Conservation (phyloP, 2,113 vertebrate species). For the Dipodomys stephensi region DNA sequence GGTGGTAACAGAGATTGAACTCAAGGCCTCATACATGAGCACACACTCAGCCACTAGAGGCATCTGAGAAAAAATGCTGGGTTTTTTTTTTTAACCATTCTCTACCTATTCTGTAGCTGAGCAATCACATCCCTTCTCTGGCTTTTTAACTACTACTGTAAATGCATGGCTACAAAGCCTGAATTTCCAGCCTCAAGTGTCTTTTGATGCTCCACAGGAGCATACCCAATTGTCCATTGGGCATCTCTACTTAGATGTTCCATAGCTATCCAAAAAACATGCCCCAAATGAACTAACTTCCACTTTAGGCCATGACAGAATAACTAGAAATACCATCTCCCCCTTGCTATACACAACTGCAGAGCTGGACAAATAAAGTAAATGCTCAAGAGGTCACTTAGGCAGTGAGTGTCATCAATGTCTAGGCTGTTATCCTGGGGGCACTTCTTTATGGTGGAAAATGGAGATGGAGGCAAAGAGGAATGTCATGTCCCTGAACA, state of each 20-base stretch:
- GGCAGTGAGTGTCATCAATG: no score
- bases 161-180: not conserved
- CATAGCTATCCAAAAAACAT: not conserved
- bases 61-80: no score
- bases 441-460: not conserved
- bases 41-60: no score
- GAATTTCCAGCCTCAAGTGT: not conserved
- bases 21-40: no score
- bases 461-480: not conserved
- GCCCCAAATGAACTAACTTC: not conserved
- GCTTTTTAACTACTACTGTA: constrained; percentile 5
- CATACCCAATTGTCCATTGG: not conserved
- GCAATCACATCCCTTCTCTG: not conserved
- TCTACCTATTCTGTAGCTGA: not conserved
- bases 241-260: not conserved
- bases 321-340: not conserved
- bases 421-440: not conserved
- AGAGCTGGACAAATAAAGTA: not conserved
- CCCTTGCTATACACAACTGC: not conserved
- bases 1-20: no score
- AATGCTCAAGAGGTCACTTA: no score
- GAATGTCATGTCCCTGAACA: not conserved
- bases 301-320: not conserved
- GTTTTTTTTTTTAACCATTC: not conserved
- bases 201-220: not conserved